Evolutionary conservation across 23 tunicate species (phyloP).

Genomic region (Clavelina lepadiformis): DNA sequence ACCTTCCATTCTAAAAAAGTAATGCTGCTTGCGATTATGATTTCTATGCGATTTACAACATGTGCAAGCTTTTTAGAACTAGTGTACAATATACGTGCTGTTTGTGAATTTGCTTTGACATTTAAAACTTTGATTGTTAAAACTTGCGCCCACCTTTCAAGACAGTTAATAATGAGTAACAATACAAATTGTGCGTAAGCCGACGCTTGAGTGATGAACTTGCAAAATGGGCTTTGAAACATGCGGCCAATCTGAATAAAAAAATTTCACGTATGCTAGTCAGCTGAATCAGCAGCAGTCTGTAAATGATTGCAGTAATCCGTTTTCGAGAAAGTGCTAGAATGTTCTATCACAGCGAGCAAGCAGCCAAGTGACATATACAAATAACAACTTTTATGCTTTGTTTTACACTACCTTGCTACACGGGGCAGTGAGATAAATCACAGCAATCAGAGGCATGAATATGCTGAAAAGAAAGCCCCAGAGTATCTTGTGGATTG

Average conservation of each 20-base stretch:
- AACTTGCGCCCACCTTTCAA: constrained; percentile 46
- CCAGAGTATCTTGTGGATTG: constrained; percentile 37
- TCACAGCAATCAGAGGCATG: constrained; percentile 61
- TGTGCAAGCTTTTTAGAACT: too few relatives aligned
- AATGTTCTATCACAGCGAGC: too few relatives aligned
- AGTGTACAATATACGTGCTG: too few relatives aligned
- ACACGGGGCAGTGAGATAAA: constrained; percentile 68
- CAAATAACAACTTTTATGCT: too few relatives aligned
- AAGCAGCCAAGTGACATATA: too few relatives aligned
- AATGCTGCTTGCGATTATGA: background rate
- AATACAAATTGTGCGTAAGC: constrained; percentile 67
- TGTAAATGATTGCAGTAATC: too few relatives aligned
- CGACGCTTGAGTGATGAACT: constrained; percentile 80
- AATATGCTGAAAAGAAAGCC: constrained; percentile 38
- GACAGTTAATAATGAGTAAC: constrained; percentile 66
- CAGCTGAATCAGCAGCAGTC: background rate
- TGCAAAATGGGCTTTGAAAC: constrained; percentile 77
- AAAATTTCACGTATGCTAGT: background rate
- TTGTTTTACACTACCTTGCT: constrained; percentile 70
- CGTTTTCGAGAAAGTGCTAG: too few relatives aligned
- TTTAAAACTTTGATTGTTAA: background rate
- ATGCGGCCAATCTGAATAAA: constrained; percentile 51
- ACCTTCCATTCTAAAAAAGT: constrained; percentile 59
- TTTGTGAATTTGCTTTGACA: background rate
- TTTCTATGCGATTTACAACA: too few relatives aligned